Base-by-base conservation (phyloP, 2,888 invertebrate genomes). In the Pandemis cinnamomeana region DNA sequence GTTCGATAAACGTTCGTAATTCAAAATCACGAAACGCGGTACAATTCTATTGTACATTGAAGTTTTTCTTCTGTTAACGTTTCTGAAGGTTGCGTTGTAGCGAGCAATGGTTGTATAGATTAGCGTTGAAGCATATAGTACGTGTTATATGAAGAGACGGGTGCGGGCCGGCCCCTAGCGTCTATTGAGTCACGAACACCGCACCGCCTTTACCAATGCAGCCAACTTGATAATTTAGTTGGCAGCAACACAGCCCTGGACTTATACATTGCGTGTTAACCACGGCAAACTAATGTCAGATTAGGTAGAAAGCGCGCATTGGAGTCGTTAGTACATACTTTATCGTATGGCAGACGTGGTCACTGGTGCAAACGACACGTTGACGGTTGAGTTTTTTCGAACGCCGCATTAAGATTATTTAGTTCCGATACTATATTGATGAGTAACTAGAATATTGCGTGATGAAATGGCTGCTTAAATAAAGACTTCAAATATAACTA, bases 171-270 rank as follows among this genome's bases (percentile, higher is more conserved):
- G 87, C 88, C 87, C 85, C 88, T 86, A 83, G 84, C 85, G 84
- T 83, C 83, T 85, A 87, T 87, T 87, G 89, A 87, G 86, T 89
- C 89, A 89, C 89, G 88, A 88, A 87, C 85, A 76, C 85, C 87
- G 88, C 87, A 86, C 86, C 77, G 82, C 79, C 78, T 77, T 72
- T 81, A 85, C 85, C 83, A 84, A 84, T 82, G 83, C 84, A 86
- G 83, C 83, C 81, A 81, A 79, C 80, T 78, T 79, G 80, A 84
- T 85, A 84, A 85, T 83, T 82, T 78, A 77, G 75, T 77, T 78
- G 78, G 80, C 66, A 66, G 58, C 36, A 11, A 62, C 71, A 62
- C 62, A 61, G n/a, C 71, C 61, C 77, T 70, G 71, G 71, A 75
- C 71, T 79, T 78, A 78, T 86, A 82, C 87, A 89, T 81, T 84